Base-by-base conservation (phyloP, 2,797 vertebrate species). In the Borostomias antarcticus region DNA sequence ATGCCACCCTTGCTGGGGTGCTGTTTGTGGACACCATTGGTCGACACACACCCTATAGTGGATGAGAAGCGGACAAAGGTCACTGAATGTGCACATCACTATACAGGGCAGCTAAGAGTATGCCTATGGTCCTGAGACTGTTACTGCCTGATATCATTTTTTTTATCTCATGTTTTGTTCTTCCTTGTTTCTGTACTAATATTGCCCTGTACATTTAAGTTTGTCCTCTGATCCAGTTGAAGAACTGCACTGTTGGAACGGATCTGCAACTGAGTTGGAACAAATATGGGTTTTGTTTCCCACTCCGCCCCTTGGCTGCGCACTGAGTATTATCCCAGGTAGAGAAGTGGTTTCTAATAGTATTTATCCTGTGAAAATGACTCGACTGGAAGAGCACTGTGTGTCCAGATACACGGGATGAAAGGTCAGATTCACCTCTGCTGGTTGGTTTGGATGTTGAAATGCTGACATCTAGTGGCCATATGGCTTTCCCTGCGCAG, bases 61-160 rank as follows among this genome's bases (percentile, higher is more conserved):
- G 62, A 76, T 62, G 61, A 58, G 77, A 60, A 76, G 72, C 23
- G 74, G 73, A 75, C 25, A 66, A 50, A 78, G 66, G 73, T 79
- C 76, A 72, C 66, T 65, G 66, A 79, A 66, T 56, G 72, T 83
- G 78, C 51, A 66, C 74, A 61, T 75, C 58, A 59, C 65, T 35
- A 37, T 75, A 62, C 74, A 82, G 81, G 86, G 85, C 85, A 86
- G 86, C 87, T 88, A 88, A 83, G 67, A 70, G 76, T 60, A 67
- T 25, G 26, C 68, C 76, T 66, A 59, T 74, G 78, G 68, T 83
- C 74, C 72, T 66, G 61, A 85, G 78, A 87, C 85, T 88, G 81
- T 88, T 87, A 87, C 86, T 82, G 86, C 82, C 77, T 76, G 69
- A 84, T 79, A 74, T 84, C 73, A 52, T 75, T 64, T 56, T 47